These are phyloP conservation scores for Rhopalosiphum nymphaeae DNA, from an alignment of 2,888 invertebrate species.

Conservation along the genomic window DNA sequence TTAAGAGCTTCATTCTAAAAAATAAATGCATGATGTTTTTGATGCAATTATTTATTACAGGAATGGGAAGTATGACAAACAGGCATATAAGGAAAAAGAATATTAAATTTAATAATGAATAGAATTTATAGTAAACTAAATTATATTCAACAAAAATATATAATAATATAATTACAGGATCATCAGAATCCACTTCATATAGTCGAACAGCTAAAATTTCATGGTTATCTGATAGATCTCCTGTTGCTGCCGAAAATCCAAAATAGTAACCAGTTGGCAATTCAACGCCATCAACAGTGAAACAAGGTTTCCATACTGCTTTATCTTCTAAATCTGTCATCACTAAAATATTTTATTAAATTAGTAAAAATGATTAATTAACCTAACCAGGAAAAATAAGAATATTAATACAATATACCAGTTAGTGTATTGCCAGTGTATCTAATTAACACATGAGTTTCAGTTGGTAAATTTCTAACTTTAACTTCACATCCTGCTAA, in stretches of 20 bases:
- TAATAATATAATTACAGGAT: conserved; percentile 68
- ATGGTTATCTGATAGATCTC: conserved; percentile 96
- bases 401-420: conserved; percentile 72
- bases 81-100: background rate
- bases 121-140: background rate
- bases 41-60: background rate
- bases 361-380: conserved; percentile 37
- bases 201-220: conserved; percentile 92
- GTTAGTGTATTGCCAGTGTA: conserved; percentile 92
- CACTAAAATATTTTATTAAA: conserved; percentile 74
- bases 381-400: conserved; percentile 1
- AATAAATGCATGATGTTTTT: conserved; percentile 25
- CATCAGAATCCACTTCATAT: conserved; percentile 88
- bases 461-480: conserved; percentile 90
- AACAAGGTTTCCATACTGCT: conserved; percentile 94
- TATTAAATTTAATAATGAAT: background rate
- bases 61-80: background rate
- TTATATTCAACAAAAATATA: background rate
- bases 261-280: conserved; percentile 96
- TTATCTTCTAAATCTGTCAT: conserved; percentile 92
- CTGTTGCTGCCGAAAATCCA: conserved; percentile 95
- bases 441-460: conserved; percentile 89
- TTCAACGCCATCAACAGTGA: conserved; percentile 87
- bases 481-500: conserved; percentile 97
- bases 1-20: conserved; percentile 76